These are phyloP conservation scores for Sphaerodactylus townsendi DNA, from an alignment of 2,113 vertebrate species.

Conservation along the genomic window DNA sequence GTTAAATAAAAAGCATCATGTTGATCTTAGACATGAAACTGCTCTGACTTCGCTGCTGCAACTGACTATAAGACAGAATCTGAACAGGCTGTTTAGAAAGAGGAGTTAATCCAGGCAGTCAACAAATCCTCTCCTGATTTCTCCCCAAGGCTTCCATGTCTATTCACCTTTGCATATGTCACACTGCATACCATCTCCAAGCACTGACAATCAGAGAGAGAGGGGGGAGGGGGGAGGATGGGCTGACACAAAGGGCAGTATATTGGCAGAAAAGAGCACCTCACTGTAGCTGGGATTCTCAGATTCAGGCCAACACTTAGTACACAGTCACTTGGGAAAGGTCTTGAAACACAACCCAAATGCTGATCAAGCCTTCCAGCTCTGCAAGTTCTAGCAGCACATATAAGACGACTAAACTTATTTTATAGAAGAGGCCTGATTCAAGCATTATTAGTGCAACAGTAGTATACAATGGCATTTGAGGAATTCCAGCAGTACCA, in stretches of 20 bases:
- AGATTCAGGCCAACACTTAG: not conserved
- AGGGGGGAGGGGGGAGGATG: not conserved
- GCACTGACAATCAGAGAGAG: conserved; percentile 7
- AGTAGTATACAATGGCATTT: not conserved
- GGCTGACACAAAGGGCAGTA: not conserved
- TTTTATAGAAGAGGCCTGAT: not conserved
- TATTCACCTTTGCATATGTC: not conserved
- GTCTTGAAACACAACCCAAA: conserved; percentile 1
- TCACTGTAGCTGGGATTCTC: not conserved
- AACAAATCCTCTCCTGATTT: not conserved
- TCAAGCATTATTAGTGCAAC: not conserved
- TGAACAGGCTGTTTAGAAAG: conserved; percentile 17
- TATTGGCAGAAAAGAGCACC: not conserved
- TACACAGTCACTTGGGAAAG: not conserved
- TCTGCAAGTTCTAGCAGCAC: not conserved
- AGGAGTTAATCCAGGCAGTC: conserved; percentile 13
- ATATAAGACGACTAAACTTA: not conserved
- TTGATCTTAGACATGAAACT: not conserved
- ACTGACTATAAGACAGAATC: not conserved
- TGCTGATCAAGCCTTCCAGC: not conserved
- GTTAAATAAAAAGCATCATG: not conserved
- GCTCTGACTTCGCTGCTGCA: not conserved
- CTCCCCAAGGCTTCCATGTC: not conserved
- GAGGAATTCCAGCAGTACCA: not conserved
- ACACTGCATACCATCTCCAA: not conserved